phyloP scores from a whole-genome alignment of 2,113 vertebrate genomes.

The Dicrurus megarhynchus region DNA sequence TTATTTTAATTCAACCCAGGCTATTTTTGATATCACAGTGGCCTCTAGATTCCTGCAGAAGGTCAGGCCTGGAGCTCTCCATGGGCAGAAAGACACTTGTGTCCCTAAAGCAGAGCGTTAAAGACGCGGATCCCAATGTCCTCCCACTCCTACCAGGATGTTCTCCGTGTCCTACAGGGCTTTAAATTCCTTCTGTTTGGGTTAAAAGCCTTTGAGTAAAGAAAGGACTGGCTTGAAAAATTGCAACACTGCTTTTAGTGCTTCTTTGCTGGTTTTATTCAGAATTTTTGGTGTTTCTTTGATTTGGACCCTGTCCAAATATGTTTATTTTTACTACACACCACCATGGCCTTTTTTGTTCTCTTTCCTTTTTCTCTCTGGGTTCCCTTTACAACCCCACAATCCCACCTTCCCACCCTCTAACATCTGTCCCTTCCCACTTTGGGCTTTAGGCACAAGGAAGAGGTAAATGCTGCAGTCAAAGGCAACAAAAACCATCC shows the following conservation, averaged over 20 bases:
- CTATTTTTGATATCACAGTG: not conserved
- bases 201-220: not conserved
- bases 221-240: not conserved
- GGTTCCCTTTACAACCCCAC: not conserved
- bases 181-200: not conserved
- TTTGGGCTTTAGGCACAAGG: not conserved
- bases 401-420: not conserved
- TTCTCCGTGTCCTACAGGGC: accelerated
- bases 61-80: not conserved
- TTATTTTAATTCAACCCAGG: not conserved
- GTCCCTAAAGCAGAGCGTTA: accelerated
- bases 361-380: not conserved
- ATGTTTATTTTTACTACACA: not conserved
- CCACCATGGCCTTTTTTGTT: accelerated
- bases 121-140: accelerated
- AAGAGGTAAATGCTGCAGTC: not conserved
- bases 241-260: accelerated
- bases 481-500: not conserved
- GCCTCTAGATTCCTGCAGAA: not conserved
- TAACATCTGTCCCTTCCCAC: accelerated
- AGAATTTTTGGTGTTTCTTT: not conserved
- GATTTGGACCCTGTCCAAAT: not conserved
- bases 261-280: not conserved
- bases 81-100: not conserved
- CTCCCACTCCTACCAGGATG: accelerated